Percentiles rank a stretch among this genome's conserved stretches.
phyloP scores from a whole-genome alignment of 2,113 vertebrate genomes.

The Platysternon megacephalum region DNA sequence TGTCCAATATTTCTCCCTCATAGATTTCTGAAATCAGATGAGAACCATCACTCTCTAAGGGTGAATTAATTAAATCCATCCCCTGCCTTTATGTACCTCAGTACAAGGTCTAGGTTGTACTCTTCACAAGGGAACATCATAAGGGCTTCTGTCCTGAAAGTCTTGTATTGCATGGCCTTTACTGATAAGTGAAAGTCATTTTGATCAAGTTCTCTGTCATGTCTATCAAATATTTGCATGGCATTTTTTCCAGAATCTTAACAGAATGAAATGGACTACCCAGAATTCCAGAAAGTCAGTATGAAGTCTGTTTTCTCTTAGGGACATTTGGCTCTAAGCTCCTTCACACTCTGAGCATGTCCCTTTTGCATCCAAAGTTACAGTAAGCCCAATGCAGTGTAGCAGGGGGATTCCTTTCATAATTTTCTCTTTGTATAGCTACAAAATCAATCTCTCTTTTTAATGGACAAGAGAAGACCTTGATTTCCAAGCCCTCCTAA shows the following conservation, averaged over 20 bases:
- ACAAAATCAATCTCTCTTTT: background rate
- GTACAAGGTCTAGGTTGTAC: background rate
- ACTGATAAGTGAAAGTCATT: background rate
- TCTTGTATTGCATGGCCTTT: background rate
- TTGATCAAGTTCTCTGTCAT: background rate
- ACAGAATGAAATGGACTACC: background rate
- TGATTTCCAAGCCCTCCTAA: background rate
- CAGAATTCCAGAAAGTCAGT: background rate
- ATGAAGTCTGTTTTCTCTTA: background rate
- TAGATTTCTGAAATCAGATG: background rate
- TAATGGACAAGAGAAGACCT: background rate
- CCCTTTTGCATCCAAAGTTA: background rate
- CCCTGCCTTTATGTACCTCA: background rate
- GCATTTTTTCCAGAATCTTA: background rate
- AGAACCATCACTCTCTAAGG: background rate
- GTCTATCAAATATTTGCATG: background rate
- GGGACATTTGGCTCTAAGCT: background rate
- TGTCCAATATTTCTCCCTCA: background rate
- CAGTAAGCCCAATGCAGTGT: conserved; percentile 1
- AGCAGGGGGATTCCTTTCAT: background rate
- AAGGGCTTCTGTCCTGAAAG: background rate
- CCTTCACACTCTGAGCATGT: background rate
- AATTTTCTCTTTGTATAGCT: background rate
- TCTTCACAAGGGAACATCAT: background rate
- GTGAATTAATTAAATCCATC: background rate